A percentile compares a stretch with the other conserved stretches of the same genome.
These are phyloP conservation scores for Melanotaenia boesemani DNA, from an alignment of 2,797 vertebrate species.

Conservation along the genomic window DNA sequence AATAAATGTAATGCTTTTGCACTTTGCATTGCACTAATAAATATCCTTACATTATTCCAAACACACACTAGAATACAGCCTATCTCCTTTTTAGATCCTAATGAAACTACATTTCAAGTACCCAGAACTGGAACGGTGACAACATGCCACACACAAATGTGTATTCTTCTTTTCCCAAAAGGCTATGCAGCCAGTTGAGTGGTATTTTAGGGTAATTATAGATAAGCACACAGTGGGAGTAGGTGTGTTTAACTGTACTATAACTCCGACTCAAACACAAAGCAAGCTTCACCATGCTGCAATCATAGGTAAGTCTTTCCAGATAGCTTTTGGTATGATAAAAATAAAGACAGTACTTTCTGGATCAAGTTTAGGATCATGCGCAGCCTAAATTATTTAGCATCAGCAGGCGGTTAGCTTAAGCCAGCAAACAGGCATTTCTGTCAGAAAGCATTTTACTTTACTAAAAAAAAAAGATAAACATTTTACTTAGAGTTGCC, in stretches of 20 bases:
- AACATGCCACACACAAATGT: constrained; percentile 24
- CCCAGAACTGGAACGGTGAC: constrained; percentile 28
- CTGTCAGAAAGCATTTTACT: background rate
- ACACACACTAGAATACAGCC: background rate
- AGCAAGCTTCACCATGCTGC: constrained; percentile 3
- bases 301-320: constrained; percentile 1
- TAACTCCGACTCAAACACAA: constrained; percentile 22
- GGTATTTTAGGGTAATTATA: constrained; percentile 60
- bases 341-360: constrained; percentile 11
- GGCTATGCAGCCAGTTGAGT: constrained; percentile 40
- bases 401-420: constrained; percentile 10
- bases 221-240: constrained; percentile 47
- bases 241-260: constrained; percentile 18
- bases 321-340: constrained; percentile 14
- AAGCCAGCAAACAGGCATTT: background rate
- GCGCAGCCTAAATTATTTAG: constrained; percentile 4
- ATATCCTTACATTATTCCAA: background rate
- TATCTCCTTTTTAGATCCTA: background rate
- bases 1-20: background rate
- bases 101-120: constrained; percentile 13
- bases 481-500: too few relatives aligned
- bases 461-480: background rate
- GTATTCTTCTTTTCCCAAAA: constrained; percentile 41
- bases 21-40: background rate
- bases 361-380: background rate